Conservation (phyloP, 2,113 vertebrate species). For the Collichthys lucidus region DNA sequence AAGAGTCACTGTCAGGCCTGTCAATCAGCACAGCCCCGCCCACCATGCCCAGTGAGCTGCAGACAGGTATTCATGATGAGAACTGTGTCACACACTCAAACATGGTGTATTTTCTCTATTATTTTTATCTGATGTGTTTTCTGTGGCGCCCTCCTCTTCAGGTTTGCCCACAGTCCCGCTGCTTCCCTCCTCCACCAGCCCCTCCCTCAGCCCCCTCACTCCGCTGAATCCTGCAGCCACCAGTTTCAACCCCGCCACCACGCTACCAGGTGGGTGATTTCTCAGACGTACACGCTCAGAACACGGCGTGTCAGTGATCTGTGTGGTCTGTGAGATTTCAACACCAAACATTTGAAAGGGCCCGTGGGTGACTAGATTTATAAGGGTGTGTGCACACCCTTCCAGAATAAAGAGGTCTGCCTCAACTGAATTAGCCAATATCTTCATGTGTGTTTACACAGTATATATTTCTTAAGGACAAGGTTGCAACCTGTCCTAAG, state of each 20-base stretch:
- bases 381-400: not conserved
- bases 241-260: constrained; percentile 84
- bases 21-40: constrained; percentile 89
- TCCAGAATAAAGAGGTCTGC: not conserved
- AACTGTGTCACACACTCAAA: not conserved
- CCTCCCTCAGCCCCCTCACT: constrained; percentile 84
- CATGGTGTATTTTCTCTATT: not conserved
- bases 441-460: not conserved
- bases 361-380: not conserved
- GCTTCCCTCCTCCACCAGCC: constrained; percentile 88
- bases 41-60: constrained; percentile 89
- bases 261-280: constrained; percentile 88
- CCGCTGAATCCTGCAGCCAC: constrained; percentile 79
- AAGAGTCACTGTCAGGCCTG: constrained; percentile 90
- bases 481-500: not conserved
- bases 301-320: not conserved
- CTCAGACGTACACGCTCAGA: not conserved
- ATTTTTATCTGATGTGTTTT: not conserved
- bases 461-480: not conserved
- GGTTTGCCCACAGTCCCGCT: constrained; percentile 96
- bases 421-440: not conserved
- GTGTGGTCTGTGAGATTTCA: not conserved
- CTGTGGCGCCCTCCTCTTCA: constrained; percentile 36
- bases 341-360: not conserved
- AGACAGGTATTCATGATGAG: constrained; percentile 85